Evolutionary conservation across 37 sponge, comb jelly and placozoan genomes (phyloP), one percentile per base, ranked within the genome.

Genomic region (Diacarnus erythraeanus): DNA sequence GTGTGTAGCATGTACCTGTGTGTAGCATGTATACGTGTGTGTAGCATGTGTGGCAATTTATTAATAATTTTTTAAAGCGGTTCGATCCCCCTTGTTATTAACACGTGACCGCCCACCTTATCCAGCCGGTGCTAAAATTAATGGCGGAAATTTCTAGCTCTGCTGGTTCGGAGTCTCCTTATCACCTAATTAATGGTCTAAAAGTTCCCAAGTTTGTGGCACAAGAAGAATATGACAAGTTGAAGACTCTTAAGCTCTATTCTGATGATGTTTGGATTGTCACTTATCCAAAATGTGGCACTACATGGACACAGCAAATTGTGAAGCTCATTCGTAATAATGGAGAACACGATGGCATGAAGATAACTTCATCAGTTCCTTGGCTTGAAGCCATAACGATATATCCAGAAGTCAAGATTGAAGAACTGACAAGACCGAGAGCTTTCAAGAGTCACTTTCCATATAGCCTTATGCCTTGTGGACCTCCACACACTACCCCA

Each of bases 371-470:
- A 12, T 42, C 57, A 51, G 57, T 79, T 29, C 80, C 80, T 5
- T 79, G 69, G 70, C 31, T 68, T 30, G 80, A 79, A 8, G 23
- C 54, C 6, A 25, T 42, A 10, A 68, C 6, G 12, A 6, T 6
- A 15, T 47, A 47, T 47, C 51, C 6, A 47, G 51, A 12, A 15
- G 51, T 47, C 10, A 47, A n/a, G n/a, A n/a, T n/a, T n/a, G n/a
- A n/a, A n/a, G n/a, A 47, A 12, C 51, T 47, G 12, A 6, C 51
- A 3, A 20, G 61, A 20, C 92, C 92, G 5, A 76, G 92, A 25
- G 64, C 70, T 36, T 56, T 91, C 61, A 91, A 86, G 71, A 86
- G 83, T 39, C 92, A 91, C 57, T 44, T 77, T 2, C 76, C 87
- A 37, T 86, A 83, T 68, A 59, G 68, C 64, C 69, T 73, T 21